Evolutionary conservation across 2,113 vertebrate genomes (phyloP), one percentile per base, ranked within the genome.

Genomic region (Pheucticus melanocephalus): DNA sequence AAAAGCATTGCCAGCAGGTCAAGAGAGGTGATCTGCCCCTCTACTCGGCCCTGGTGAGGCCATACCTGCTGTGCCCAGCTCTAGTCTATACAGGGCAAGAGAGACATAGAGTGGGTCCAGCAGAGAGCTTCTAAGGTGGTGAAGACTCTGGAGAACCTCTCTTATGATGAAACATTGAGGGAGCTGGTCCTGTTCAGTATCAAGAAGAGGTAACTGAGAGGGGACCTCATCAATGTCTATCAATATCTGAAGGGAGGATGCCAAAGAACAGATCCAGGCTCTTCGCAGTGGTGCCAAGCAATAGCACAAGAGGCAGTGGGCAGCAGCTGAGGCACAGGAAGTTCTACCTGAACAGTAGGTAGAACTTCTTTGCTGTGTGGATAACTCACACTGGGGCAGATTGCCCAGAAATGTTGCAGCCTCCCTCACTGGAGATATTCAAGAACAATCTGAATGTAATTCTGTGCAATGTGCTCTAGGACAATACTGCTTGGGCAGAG

Each of bases 41-140:
- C 51, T 59, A 3, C 15, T 59, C 33, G 39, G 9, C 39, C 28
- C 12, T 44, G 11, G 9, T 51, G 15, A 44, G 51, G 33, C 11
- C 10, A 5, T 1, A 65, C 2, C 45, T 73, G 28, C 10, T 65
- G 27, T 28, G 51, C 12, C 25, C 22, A 37, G 19, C 10, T 66
- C 53, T 37, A 31, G 16, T 9, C 16, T 45, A 3, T 12, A 5
- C 3, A 60, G 60, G 6, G 7, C 13, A 51, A 39, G 33, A n/a
- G 19, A 39, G 12, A 51, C 16, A 17, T 6, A 28, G 15, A 66
- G 11, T 5, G 6, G 23, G 13, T 39, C 39, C 28, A 60, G 19
- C 0, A 0, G 20, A 60, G 28, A 12, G 11, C 2, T 24, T 15
- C 15, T 20, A 59, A 66, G 23, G 2, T 45, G 23, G 10, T 25